Evolutionary conservation across 2,888 invertebrate species (phyloP).

Genomic region (Pterobdella sp.): DNA sequence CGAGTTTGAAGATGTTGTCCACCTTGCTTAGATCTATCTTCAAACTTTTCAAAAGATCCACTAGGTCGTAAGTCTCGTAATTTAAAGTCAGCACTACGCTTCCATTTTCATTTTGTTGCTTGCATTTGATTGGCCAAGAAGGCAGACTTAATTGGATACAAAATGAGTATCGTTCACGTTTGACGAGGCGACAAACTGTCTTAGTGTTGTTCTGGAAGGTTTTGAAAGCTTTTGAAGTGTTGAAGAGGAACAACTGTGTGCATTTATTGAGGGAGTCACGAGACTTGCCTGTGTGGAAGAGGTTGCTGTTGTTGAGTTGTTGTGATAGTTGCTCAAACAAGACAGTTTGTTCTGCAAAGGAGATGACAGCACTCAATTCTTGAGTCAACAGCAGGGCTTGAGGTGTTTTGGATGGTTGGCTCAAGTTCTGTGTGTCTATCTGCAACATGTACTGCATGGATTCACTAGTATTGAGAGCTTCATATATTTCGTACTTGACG

Average conservation of each 20-base stretch:
- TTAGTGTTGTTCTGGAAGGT: neutral
- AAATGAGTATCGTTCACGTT: neutral
- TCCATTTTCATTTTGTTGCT: neutral
- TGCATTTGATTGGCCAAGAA: neutral
- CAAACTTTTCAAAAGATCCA: neutral
- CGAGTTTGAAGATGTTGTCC: constrained; percentile 3
- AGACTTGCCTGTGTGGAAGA: neutral
- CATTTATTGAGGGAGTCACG: neutral
- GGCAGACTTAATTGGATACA: neutral
- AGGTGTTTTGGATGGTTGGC: neutral
- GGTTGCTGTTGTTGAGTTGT: neutral
- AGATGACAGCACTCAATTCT: neutral
- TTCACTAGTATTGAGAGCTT: neutral
- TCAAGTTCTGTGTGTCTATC: neutral
- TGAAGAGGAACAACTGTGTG: neutral
- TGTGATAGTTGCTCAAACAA: neutral
- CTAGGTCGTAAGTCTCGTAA: neutral
- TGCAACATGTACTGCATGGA: neutral
- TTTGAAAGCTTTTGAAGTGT: neutral
- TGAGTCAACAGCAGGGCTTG: neutral
- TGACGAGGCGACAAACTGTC: constrained; percentile 5
- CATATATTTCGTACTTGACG: neutral
- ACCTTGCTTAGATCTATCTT: neutral
- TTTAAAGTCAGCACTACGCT: neutral
- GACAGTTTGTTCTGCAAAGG: neutral